Base-by-base conservation (phyloP, 2,888 invertebrate species). In the Pecten maximus region DNA sequence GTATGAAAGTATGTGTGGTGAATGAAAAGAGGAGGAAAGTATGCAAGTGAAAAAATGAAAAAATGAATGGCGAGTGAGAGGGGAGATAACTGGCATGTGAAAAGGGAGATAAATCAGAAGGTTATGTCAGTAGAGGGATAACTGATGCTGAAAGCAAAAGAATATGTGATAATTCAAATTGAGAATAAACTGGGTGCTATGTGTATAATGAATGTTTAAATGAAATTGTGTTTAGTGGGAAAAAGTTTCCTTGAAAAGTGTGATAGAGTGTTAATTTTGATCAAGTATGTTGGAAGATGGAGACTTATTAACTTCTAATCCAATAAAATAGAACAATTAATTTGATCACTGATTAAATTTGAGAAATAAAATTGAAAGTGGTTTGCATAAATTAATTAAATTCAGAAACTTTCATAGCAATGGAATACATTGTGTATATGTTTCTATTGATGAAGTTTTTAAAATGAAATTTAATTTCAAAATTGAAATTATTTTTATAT, bases 121-220 rank as follows among this genome's bases (percentile, higher is more conserved):
- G n/a, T n/a, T n/a, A n/a, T n/a, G n/a, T n/a, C n/a, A n/a, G n/a
- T n/a, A n/a, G 50, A 19, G 50, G 15, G 50, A 54, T 54, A 54
- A 23, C 2, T 12, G 50, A 19, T 10, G 50, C 15, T 54, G 4
- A 54, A 23, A 54, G 50, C 28, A 74, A 74, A 19, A 10, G 74
- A 74, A 74, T 54, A 54, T 74, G 74, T 74, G 74, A 74, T 74
- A 74, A 15, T 74, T 74, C 74, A 74, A 74, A 74, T 2, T 28
- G 74, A 74, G 74, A 28, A 28, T 74, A 74, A 74, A 74, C 35
- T 74, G 74, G 74, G 74, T 74, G 74, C 74, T 74, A 74, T 10
- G 74, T 35, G 74, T 74, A 35, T 54, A 54, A 54, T 54, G 28
- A 74, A 19, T 28, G 74, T 74, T 2, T 74, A 28, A 74, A 74